phyloP scores from a whole-genome alignment of 2,797 vertebrate genomes.

The Clarias platycephalus region DNA sequence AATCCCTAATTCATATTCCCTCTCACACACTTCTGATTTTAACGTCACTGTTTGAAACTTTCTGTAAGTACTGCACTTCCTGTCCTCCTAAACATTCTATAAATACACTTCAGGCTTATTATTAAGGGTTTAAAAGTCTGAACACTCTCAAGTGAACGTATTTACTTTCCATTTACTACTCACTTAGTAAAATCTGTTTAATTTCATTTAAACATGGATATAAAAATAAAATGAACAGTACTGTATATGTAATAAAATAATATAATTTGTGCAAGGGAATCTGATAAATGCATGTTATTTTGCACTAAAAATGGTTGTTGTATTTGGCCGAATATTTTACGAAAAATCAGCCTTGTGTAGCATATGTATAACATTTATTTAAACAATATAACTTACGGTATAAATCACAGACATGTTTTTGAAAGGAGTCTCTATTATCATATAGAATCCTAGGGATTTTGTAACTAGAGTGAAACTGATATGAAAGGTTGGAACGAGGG shows the following conservation, averaged over 20 bases:
- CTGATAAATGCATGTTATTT: neutral
- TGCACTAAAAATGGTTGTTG: neutral
- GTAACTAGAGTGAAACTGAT: neutral
- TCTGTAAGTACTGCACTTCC: neutral
- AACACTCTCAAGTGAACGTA: neutral
- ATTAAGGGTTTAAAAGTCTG: neutral
- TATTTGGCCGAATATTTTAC: neutral
- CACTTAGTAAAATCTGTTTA: neutral
- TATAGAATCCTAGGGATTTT: no score
- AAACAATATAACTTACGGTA: neutral
- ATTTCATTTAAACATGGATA: neutral
- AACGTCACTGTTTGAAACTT: no score
- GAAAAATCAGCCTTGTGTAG: neutral
- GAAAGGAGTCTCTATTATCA: neutral
- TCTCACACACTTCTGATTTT: neutral
- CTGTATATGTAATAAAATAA: neutral
- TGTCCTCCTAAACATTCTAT: neutral
- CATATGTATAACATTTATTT: neutral
- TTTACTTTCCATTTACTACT: neutral
- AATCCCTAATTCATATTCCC: no score
- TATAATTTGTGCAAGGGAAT: no score
- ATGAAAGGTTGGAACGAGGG: no score
- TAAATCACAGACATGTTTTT: neutral
- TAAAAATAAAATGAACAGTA: no score
- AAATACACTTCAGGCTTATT: neutral